Conservation (phyloP, 2,888 invertebrate genomes). For the Volucella inflata region DNA sequence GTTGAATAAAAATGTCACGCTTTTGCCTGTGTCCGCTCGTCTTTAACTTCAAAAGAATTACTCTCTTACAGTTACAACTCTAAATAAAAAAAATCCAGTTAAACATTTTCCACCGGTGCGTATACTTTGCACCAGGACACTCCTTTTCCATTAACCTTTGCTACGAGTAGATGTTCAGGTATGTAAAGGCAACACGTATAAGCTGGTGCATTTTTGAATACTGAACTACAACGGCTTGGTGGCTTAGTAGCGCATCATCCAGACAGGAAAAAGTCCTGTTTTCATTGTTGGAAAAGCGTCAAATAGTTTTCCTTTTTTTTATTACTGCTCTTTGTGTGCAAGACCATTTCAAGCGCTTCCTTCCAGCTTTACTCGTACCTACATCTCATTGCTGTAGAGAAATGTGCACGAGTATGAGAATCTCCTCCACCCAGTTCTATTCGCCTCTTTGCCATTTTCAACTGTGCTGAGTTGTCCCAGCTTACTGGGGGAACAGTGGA, state of each 20-base stretch:
- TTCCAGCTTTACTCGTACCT: slow-evolving; percentile 26
- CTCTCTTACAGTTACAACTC: not conserved
- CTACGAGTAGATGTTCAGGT: not conserved
- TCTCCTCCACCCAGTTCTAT: slow-evolving; percentile 7
- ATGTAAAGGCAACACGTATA: not conserved
- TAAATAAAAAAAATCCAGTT: slow-evolving; percentile 3
- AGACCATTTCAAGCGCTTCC: slow-evolving; percentile 44
- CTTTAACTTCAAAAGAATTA: not conserved
- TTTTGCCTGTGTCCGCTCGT: too few relatives aligned
- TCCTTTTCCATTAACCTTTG: slow-evolving; percentile 14
- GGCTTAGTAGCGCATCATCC: slow-evolving; percentile 35
- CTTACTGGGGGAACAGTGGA: slow-evolving; percentile 31
- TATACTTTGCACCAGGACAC: not conserved
- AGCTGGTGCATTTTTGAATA: not conserved
- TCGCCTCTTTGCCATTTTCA: not conserved
- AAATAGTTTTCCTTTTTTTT: slow-evolving; percentile 36
- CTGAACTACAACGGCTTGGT: not conserved
- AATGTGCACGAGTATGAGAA: slow-evolving; percentile 11
- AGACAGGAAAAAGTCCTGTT: slow-evolving; percentile 58
- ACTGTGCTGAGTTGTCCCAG: not conserved
- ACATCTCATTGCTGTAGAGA: slow-evolving; percentile 31
- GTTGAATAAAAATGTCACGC: too few relatives aligned
- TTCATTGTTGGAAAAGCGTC: slow-evolving; percentile 64
- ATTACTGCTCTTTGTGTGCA: slow-evolving; percentile 24
- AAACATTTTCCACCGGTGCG: not conserved